Evolutionary conservation across 2,797 vertebrate genomes (phyloP), one percentile per base, ranked within the genome.

Genomic region (Cossypha polioptera): DNA sequence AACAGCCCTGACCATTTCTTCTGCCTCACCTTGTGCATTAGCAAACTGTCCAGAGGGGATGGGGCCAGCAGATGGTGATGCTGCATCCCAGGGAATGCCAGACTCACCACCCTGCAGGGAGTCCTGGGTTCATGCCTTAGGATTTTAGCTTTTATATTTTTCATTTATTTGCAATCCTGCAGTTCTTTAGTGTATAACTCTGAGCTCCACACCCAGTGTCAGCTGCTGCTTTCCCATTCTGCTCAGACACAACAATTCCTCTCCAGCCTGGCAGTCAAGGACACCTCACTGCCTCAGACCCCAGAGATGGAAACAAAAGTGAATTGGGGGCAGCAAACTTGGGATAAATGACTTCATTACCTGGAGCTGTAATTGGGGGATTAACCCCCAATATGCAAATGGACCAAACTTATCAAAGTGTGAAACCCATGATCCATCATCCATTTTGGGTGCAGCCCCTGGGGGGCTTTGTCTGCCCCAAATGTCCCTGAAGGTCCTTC

Each of bases 91-190:
- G 79, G 42, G 12, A 88, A 48, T 3, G 55, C 13, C 79, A 79
- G 42, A 9, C 18, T 54, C 20, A 1, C 18, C 51, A 2, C n/a
- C 35, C 62, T 21, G 31, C 21, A 3, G 3, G 38, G 38, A 89
- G n/a, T 3, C 66, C 68, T 31, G 45, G 7, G 7, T 5, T 42
- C 16, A 24, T 31, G 59, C 48, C 38, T 53, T 0, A 15, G 38
- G 19, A 35, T 63, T 63, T 24, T 0, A 51, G 5, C 31, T 51
- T 18, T 3, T 29, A 0, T 12, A 24, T 19, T 29, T 35, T 11
- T 1, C 16, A 29, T 43, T 0, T 29, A 7, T 77, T 18, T 35
- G 31, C 0, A 6, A 0, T 15, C 48, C 74, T 53, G 59, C 38
- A 53, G 38, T 1, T 35, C 31, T 53, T 35, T 5, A 15, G 36